A percentile compares a stretch with the other conserved stretches of the same genome.
Conservation (phyloP, 2,797 vertebrate genomes). For the Knipowitschia caucasica region DNA sequence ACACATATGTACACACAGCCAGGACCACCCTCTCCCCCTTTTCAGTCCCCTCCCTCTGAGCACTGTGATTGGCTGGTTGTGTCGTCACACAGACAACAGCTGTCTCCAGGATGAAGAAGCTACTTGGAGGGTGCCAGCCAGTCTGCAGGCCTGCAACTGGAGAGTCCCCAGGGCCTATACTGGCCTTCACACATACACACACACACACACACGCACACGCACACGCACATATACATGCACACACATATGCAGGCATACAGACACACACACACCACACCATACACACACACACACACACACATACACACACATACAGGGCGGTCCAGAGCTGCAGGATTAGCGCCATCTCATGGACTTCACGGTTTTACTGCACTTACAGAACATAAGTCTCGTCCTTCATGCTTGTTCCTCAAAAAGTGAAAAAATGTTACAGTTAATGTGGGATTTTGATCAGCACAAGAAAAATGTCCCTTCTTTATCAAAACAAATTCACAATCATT, state of each 20-base stretch:
- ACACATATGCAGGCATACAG: constrained; percentile 50
- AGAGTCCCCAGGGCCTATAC: constrained; percentile 72
- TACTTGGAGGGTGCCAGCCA: constrained; percentile 87
- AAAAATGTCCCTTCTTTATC: neutral
- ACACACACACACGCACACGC: constrained; percentile 27
- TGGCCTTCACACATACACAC: constrained; percentile 41
- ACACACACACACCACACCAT: constrained; percentile 15
- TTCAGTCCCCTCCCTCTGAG: constrained; percentile 26
- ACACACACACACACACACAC: constrained; percentile 29
- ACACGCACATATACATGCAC: constrained; percentile 19
- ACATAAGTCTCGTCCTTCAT: constrained; percentile 21
- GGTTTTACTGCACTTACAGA: neutral
- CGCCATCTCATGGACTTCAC: constrained; percentile 42
- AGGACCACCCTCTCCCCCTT: constrained; percentile 10
- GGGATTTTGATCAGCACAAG: neutral
- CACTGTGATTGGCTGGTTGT: constrained; percentile 67
- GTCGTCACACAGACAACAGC: constrained; percentile 84
- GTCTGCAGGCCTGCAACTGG: constrained; percentile 85
- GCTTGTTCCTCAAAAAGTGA: constrained; percentile 21
- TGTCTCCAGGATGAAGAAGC: constrained; percentile 86
- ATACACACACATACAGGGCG: constrained; percentile 16
- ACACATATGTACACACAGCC: constrained; percentile 9
- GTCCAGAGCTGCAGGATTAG: constrained; percentile 43
- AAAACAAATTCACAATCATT: neutral
- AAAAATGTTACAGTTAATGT: neutral